Base-by-base conservation (phyloP, 2,888 invertebrate species). In the Noctuana brunneofusca region DNA sequence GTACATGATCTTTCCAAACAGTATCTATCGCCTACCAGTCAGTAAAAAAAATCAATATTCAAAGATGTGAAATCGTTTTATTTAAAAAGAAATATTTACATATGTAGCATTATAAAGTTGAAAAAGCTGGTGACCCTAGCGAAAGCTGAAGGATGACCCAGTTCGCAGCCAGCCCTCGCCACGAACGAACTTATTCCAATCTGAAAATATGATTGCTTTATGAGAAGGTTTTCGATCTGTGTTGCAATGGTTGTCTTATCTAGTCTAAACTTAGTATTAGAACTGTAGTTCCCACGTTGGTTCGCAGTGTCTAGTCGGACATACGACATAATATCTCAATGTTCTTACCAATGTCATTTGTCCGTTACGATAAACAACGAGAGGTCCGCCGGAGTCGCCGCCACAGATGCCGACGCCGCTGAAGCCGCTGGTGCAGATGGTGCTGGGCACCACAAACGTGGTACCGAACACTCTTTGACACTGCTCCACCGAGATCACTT, bases 311-410 rank as follows among this genome's bases (percentile, higher is more conserved):
- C n/a, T n/a, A n/a, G n/a, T n/a, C n/a, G n/a, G n/a, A n/a, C n/a
- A n/a, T n/a, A n/a, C n/a, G n/a, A n/a, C n/a, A n/a, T n/a, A n/a
- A n/a, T n/a, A n/a, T n/a, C n/a, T n/a, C n/a, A n/a, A n/a, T n/a
- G n/a, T n/a, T n/a, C 38, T 50, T 41, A 58, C 58, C 50, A 58
- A 18, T 11, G 71, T 52, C 0, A 65, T 53, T 32, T 64, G 58
- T 53, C 71, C 75, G 16, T 68, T 66, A 4, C 67, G 57, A 12
- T 55, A 53, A 5, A 72, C 11, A 11, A 65, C 65, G 3, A 74
- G 69, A 0, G 76, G 76, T 0, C 75, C 76, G 9, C 75, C 75
- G 30, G 73, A 73, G 65, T 78, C 76, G 0, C 78, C 78, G 2
- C 69, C 63, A 59, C 76, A 76, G 53, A 73, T 70, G 63, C 78